These are phyloP conservation scores for Trachelus stipa DNA, from an alignment of 2,888 invertebrate species.

Conservation along the genomic window DNA sequence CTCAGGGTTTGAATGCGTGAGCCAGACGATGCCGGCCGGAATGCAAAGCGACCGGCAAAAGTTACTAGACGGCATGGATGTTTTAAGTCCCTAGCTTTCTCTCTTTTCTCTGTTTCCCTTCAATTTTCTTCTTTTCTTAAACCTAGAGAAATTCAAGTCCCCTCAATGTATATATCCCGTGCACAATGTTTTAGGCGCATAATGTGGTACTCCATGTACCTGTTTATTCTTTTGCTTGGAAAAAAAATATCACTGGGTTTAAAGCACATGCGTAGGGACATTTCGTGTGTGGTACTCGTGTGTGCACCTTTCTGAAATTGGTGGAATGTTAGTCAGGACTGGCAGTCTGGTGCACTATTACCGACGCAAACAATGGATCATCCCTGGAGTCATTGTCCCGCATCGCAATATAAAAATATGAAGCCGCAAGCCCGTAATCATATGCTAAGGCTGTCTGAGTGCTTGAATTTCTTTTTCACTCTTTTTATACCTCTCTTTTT, in stretches of 20 bases:
- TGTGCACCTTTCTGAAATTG: not conserved
- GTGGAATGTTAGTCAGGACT: slow-evolving; percentile 38
- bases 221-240: not conserved
- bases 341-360: slow-evolving; percentile 41
- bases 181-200: no score
- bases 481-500: no score
- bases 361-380: slow-evolving; percentile 43
- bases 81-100: not conserved
- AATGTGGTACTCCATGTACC: no score
- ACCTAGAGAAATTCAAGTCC: not conserved
- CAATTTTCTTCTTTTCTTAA: not conserved
- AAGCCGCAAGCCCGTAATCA: slow-evolving; percentile 41
- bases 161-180: no score
- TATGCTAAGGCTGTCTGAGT: slow-evolving; percentile 37
- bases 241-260: not conserved
- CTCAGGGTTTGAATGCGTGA: slow-evolving; percentile 18
- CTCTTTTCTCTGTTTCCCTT: not conserved
- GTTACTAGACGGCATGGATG: slow-evolving; percentile 17
- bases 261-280: no score
- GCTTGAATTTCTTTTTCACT: slow-evolving; percentile 26
- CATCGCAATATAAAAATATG: slow-evolving; percentile 39
- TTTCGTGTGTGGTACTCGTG: no score
- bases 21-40: slow-evolving; percentile 19
- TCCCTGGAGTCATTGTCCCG: slow-evolving; percentile 41
- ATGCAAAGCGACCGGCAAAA: slow-evolving; percentile 26